Base-by-base conservation (phyloP, 2,113 vertebrate species). In the Seriola rivoliana region DNA sequence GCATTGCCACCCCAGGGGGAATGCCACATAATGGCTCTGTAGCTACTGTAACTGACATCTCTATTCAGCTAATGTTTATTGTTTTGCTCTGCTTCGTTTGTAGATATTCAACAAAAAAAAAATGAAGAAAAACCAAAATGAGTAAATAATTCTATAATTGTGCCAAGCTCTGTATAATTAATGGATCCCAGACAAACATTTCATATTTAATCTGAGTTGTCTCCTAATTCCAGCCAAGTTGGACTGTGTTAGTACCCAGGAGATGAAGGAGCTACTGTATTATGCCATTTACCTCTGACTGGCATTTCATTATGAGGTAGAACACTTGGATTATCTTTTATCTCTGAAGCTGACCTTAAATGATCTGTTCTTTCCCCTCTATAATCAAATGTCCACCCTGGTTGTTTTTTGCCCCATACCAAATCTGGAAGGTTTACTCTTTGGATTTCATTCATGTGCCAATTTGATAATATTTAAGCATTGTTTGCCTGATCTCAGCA, bases 11-110 rank as follows among this genome's bases (percentile, higher is more conserved):
- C 86, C 78, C 55, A 62, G 82, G 77, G 88, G 85, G 75, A 82
- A 83, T 78, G 63, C 79, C 83, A 89, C 88, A 92, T 91, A 92
- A 92, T 93, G 90, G 86, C 82, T 90, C 75, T 87, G 86, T 85
- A 86, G 82, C 84, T 76, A 78, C 90, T 91, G 72, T 87, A 89
- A 90, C 86, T 87, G 93, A 91, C 90, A 85, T 93, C 87, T 91
- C 75, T 89, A 88, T 93, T 89, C 80, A 84, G 78, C 80, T 88
- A 91, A 91, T 92, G 80, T 90, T 89, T 87, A 71, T 90, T 81
- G 82, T 90, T 92, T 89, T 78, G 78, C 71, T 85, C 50, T 68
- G 73, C 75, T 87, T 75, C 23, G 63, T 87, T 84, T 90, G 87
- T 91, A 90, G 76, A 85, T 88, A 71, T 78, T 88, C 63, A 78